Evolutionary conservation across 1,140 invertebrate genomes (phyloP).

Genomic region (Gerris buenoi): DNA sequence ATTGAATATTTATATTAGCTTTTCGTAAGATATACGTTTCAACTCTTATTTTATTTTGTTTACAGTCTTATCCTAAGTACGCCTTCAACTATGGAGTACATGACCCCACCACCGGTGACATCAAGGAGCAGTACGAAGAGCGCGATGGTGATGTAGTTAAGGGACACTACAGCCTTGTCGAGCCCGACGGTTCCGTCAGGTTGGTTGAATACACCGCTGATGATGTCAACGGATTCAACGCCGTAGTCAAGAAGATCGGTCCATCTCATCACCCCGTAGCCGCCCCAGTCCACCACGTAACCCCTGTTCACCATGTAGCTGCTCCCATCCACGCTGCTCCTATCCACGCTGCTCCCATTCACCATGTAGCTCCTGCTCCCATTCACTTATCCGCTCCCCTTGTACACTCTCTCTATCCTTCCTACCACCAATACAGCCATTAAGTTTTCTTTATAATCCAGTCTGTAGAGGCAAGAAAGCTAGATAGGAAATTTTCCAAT

Average conservation of each 20-base stretch:
- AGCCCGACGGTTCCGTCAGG: conserved; percentile 34
- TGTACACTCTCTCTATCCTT: no score
- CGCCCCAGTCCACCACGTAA: conserved; percentile 1
- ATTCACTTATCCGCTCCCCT: no score
- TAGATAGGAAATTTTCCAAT: no score
- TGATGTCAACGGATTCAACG: conserved; percentile 27
- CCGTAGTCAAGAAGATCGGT: conserved; percentile 18
- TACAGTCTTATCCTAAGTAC: conserved; percentile 24
- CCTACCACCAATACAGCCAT: no score
- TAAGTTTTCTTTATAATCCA: no score
- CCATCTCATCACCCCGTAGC: conserved; percentile 12
- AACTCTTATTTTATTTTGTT: conserved; percentile 6
- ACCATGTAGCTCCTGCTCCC: no score
- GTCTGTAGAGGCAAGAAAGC: no score
- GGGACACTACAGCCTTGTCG: conserved; percentile 21
- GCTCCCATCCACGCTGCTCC: conserved; percentile 8
- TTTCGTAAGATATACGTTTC: no score
- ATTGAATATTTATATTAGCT: no score
- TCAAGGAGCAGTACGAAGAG: conserved; percentile 28
- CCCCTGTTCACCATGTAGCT: conserved; percentile 8
- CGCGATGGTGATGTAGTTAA: conserved; percentile 21
- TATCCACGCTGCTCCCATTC: no score
- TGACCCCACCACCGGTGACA: conserved; percentile 28
- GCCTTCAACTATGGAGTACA: conserved; percentile 30
- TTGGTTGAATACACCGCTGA: conserved; percentile 35